Evolutionary conservation across 2,888 invertebrate genomes (phyloP).

Genomic region (Caenorhabditis auriculariae): DNA sequence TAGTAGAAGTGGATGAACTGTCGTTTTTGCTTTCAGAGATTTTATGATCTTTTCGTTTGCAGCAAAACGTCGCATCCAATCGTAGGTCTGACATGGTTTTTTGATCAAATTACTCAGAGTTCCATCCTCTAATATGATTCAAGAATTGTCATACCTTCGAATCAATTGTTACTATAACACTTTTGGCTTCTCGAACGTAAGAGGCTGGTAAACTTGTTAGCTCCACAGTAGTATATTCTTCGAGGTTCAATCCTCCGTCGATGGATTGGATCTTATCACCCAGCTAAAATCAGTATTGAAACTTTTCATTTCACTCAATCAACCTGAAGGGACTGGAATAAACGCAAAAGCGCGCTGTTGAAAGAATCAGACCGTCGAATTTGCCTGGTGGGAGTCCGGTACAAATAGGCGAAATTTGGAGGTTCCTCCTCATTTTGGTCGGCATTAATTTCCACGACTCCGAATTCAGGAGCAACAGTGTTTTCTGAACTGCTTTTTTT

Average conservation of each 20-base stretch:
- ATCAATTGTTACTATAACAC: slow-evolving; percentile 4
- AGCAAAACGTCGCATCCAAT: slow-evolving; percentile 17
- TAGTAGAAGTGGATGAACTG: slow-evolving; percentile 19
- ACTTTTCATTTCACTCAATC: neutral
- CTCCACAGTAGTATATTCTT: slow-evolving; percentile 17
- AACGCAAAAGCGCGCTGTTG: slow-evolving; percentile 13
- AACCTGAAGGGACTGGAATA: slow-evolving; percentile 24
- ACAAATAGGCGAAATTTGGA: slow-evolving; percentile 16
- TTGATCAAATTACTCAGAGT: neutral
- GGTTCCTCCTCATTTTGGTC: neutral
- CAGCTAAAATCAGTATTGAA: slow-evolving; percentile 3
- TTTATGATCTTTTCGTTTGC: slow-evolving; percentile 10
- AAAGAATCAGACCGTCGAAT: slow-evolving; percentile 6
- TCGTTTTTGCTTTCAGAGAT: slow-evolving; percentile 3
- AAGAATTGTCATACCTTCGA: neutral
- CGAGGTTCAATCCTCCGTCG: slow-evolving; percentile 14
- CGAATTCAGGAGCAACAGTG: slow-evolving; percentile 10
- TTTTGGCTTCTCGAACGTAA: slow-evolving; percentile 18
- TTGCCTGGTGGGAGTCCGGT: slow-evolving; percentile 3
- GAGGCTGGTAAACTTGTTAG: too few relatives aligned
- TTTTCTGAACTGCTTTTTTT: slow-evolving; percentile 1
- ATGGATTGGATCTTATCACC: slow-evolving; percentile 16
- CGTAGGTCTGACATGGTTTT: slow-evolving; percentile 6
- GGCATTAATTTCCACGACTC: slow-evolving; percentile 14
- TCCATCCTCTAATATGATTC: neutral